Percentiles rank a stretch among this genome's conserved stretches.
These are phyloP conservation scores for Meloidogyne chitwoodi DNA, from an alignment of 1,140 invertebrate species.

Conservation along the genomic window DNA sequence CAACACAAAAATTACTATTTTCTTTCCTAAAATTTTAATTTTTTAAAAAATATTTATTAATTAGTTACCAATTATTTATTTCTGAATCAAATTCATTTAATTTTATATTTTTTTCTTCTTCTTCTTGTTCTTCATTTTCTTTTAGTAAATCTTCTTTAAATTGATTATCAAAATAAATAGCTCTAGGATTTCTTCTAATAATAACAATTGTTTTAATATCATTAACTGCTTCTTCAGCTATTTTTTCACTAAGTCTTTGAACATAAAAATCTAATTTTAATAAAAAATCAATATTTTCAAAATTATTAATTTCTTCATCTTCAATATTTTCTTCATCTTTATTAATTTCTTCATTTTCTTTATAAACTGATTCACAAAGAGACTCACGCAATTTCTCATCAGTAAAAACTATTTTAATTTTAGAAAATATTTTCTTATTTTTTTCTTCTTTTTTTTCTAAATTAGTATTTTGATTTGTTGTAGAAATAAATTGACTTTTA, in stretches of 20 bases:
- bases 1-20: neutral
- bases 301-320: neutral
- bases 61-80: too few species aligned
- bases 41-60: too few species aligned
- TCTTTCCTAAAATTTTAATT: too few species aligned
- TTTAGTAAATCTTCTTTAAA: constrained; percentile 24
- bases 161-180: constrained; percentile 43
- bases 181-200: constrained; percentile 30
- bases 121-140: neutral
- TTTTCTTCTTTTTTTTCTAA: neutral
- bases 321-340: neutral
- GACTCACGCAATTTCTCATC: constrained; percentile 17
- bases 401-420: constrained; percentile 21
- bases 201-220: constrained; percentile 32
- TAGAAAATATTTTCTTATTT: constrained; percentile 9
- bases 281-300: constrained; percentile 21
- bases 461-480: neutral
- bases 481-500: neutral
- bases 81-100: too few species aligned
- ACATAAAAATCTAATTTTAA: constrained; percentile 37
- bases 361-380: constrained; percentile 1
- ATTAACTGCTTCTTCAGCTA: constrained; percentile 40
- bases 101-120: neutral
- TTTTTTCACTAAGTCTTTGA: constrained; percentile 36
- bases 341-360: neutral